Evolutionary conservation across 2,888 invertebrate species (phyloP).

Genomic region (Nymphalis c-album): DNA sequence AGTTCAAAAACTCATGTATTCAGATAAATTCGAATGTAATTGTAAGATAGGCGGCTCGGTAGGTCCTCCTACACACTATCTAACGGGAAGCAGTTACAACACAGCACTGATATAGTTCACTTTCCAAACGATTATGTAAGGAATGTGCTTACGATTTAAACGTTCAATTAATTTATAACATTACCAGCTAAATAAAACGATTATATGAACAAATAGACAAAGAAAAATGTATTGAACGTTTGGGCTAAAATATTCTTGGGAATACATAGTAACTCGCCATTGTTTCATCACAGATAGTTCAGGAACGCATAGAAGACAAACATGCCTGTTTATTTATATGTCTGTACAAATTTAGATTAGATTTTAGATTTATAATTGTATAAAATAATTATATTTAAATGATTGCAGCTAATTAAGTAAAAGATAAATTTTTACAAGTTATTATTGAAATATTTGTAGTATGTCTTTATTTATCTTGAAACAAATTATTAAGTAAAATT

Average conservation of each 20-base stretch:
- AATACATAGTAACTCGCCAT: too few species aligned
- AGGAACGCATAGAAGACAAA: too few species aligned
- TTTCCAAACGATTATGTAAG: slow-evolving; percentile 13
- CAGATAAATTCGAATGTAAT: slow-evolving; percentile 20
- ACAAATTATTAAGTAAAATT: not conserved
- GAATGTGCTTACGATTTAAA: not conserved
- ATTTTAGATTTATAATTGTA: too few species aligned
- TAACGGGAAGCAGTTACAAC: slow-evolving; percentile 38
- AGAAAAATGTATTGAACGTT: too few species aligned
- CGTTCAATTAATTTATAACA: not conserved
- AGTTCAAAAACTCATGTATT: slow-evolving; percentile 5
- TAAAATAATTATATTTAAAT: too few species aligned
- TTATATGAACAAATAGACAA: too few species aligned
- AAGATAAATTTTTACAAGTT: not conserved
- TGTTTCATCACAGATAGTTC: too few species aligned
- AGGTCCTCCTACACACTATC: slow-evolving; percentile 40
- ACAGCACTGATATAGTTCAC: slow-evolving; percentile 19
- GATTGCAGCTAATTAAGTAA: too few species aligned
- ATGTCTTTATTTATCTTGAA: not conserved
- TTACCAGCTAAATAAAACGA: too few species aligned
- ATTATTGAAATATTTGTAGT: not conserved
- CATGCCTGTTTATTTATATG: too few species aligned
- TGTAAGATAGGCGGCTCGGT: slow-evolving; percentile 32
- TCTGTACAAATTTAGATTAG: too few species aligned
- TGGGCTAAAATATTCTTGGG: too few species aligned